Conservation (phyloP, 1,140 invertebrate genomes). For the Drosophila miranda region DNA sequence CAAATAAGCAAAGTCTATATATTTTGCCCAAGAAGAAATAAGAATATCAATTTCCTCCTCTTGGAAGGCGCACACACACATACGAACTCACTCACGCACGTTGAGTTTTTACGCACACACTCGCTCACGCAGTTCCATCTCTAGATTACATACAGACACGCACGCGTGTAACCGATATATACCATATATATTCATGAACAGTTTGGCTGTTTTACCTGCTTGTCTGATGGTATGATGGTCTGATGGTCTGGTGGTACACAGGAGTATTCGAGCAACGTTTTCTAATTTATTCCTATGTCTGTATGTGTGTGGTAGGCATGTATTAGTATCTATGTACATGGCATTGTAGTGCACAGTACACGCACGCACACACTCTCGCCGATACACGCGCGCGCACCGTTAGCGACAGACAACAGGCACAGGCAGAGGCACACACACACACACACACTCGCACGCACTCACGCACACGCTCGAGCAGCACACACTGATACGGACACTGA, state of each 20-base stretch:
- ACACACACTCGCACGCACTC: conserved; percentile 17
- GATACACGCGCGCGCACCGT: conserved; percentile 68
- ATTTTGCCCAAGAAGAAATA: conserved; percentile 71
- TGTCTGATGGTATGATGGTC: conserved; percentile 28
- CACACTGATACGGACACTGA: conserved; percentile 33
- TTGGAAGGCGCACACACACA: conserved; percentile 56
- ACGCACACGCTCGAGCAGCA: conserved; percentile 7
- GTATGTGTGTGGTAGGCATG: conserved; percentile 25
- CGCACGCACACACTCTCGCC: conserved; percentile 53
- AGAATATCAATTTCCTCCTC: conserved; percentile 74
- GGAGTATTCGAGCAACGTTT: conserved; percentile 1
- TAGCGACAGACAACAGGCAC: conserved; percentile 64
- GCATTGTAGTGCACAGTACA: conserved; percentile 56
- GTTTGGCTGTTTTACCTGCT: conserved; percentile 61
- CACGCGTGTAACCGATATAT: conserved; percentile 3
- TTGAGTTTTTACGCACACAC: too few species aligned
- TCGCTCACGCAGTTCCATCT: conserved; percentile 26
- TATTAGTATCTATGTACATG: conserved; percentile 46
- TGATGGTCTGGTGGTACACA: conserved; percentile 22
- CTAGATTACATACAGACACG: not conserved
- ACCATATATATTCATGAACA: conserved; percentile 13
- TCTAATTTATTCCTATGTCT: conserved; percentile 35
- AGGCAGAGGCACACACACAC: conserved; percentile 32
- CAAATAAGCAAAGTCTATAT: conserved; percentile 8
- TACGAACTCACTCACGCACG: conserved; percentile 26